Percentiles rank a stretch among this genome's conserved stretches.
Evolutionary conservation across 2,113 vertebrate species (phyloP).

Genomic region (Aspiorhynchus laticeps): DNA sequence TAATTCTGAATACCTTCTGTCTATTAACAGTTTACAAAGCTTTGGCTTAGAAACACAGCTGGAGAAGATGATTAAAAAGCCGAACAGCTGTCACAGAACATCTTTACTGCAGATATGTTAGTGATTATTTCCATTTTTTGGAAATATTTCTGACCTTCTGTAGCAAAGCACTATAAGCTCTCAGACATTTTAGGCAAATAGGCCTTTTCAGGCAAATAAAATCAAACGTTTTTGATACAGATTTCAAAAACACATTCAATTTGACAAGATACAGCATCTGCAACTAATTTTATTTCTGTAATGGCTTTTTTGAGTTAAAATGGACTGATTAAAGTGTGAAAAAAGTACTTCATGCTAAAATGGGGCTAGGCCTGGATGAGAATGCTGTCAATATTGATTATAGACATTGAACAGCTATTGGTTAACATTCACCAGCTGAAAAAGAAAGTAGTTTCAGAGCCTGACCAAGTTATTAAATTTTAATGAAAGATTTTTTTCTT

Average conservation of each 20-base stretch:
- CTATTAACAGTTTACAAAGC: conserved; percentile 36
- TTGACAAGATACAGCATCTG: neutral
- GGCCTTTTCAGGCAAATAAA: neutral
- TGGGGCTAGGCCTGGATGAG: neutral
- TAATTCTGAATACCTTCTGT: conserved; percentile 22
- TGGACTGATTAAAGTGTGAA: neutral
- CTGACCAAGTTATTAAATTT: neutral
- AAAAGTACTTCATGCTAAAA: neutral
- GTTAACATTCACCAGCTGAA: neutral
- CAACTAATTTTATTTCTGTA: neutral
- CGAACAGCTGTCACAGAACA: conserved; percentile 18
- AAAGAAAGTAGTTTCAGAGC: neutral
- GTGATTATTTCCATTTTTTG: conserved; percentile 29
- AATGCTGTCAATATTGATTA: neutral
- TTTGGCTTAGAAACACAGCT: conserved; percentile 24
- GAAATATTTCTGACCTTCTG: neutral
- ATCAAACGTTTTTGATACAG: neutral
- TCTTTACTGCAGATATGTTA: conserved; percentile 1
- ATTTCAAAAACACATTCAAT: neutral
- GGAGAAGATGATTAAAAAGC: conserved; percentile 19
- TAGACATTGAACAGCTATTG: neutral
- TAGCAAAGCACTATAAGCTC: neutral
- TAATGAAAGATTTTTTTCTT: neutral
- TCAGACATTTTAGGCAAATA: neutral
- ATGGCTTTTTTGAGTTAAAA: neutral